Conservation (phyloP, 2,888 invertebrate species). For the Cremastinae sp. region DNA sequence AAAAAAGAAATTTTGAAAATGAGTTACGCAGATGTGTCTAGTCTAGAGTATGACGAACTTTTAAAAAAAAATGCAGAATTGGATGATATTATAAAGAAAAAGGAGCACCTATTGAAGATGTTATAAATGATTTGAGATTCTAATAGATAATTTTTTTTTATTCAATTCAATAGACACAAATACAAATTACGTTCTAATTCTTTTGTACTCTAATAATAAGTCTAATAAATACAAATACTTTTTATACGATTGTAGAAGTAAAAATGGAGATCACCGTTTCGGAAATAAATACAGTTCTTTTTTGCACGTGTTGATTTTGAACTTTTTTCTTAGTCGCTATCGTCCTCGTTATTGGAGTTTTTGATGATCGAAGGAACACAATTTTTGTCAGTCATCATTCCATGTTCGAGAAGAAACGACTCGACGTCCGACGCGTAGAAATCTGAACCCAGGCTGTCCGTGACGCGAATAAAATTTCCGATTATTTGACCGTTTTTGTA, state of each 20-base stretch:
- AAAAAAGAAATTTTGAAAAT: constrained; percentile 76
- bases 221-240: too few species aligned
- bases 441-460: constrained; percentile 93
- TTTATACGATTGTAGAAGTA: not conserved
- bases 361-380: constrained; percentile 81
- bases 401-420: constrained; percentile 92
- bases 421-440: constrained; percentile 95
- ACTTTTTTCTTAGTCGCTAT: constrained; percentile 74
- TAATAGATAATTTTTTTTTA: not conserved
- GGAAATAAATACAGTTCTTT: not conserved
- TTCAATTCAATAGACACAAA: not conserved
- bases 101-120: constrained; percentile 73
- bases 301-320: not conserved
- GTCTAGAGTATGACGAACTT: constrained; percentile 80
- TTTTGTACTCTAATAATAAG: not conserved
- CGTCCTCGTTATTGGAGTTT: constrained; percentile 72
- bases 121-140: constrained; percentile 42
- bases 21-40: constrained; percentile 77
- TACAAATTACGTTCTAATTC: not conserved
- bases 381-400: constrained; percentile 88
- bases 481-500: constrained; percentile 95
- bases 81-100: constrained; percentile 77
- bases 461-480: constrained; percentile 94
- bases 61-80: constrained; percentile 78
- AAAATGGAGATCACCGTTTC: not conserved